Base-by-base conservation (phyloP, 1,140 invertebrate species). In the Drosophila micromelanica region DNA sequence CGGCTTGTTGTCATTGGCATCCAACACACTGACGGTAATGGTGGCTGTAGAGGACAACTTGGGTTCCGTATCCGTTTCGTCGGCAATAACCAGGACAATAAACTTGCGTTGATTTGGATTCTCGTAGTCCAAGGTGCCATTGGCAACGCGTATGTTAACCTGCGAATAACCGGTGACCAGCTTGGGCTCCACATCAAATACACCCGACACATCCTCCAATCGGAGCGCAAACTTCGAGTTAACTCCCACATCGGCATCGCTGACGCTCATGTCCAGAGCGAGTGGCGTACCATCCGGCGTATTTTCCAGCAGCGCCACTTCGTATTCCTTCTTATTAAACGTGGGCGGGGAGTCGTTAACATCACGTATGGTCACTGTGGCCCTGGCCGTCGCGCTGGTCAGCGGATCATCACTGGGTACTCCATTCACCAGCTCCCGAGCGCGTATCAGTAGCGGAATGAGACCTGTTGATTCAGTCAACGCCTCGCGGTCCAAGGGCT, bases 101-200 rank as follows among this genome's bases (percentile, higher is more conserved):
- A 98, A 98, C 92, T 98, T 98, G 67, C 97, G 94, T 91, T 98
- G 96, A 93, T 98, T 98, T 23, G 96, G 96, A 93, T 98, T 97
- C 90, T 98, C 97, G 89, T 97, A 98, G 91, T 98, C 97, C 40
- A 98, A 92, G 1, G 95, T 94, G 62, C 94, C 96, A 90, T 96
- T 96, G 55, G 95, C 95, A 0, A 98, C 95, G 30, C 96, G 94
- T 64, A 98, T 95, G 8, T 95, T 96, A 15, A 98, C 96, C 37
- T 95, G 94, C 7, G 96, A 96, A 73, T 95, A 96, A 35, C 97
- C 97, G 4, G 94, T 95, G 0, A 96, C 97, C 61, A 94, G 92
- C 57, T 94, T 94, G 1, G 97, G 97, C 84, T 98, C 96, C 45
- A 98, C 95, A 4, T 95, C 94, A 92, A 98, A 98, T 0, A 96